These are phyloP conservation scores for Trachelus troglodyta DNA, from an alignment of 2,888 invertebrate species.

Conservation along the genomic window DNA sequence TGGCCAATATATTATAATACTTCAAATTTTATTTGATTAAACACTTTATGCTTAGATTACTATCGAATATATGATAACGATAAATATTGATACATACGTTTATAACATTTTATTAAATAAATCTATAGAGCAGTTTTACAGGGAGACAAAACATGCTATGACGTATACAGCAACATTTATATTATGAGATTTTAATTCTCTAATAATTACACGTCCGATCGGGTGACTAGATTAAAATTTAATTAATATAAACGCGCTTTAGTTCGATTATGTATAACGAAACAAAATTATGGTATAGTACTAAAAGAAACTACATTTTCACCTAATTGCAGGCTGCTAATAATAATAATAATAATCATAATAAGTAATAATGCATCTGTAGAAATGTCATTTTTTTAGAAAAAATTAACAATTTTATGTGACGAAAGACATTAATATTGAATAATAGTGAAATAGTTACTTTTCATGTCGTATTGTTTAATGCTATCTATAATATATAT, in stretches of 20 bases:
- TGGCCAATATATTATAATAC: too few species aligned
- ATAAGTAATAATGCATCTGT: not conserved
- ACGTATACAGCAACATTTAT: not conserved
- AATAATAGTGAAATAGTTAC: not conserved
- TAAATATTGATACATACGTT: not conserved
- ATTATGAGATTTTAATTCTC: not conserved
- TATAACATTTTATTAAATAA: conserved; percentile 48
- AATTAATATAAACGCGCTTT: not conserved
- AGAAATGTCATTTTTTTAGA: not conserved
- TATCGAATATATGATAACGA: not conserved
- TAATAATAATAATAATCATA: not conserved
- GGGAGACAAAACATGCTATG: conserved; percentile 27
- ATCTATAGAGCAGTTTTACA: conserved; percentile 46
- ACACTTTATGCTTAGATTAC: not conserved
- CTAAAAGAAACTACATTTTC: not conserved
- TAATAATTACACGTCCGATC: not conserved
- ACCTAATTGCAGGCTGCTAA: not conserved
- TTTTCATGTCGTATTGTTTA: not conserved
- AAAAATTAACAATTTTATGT: not conserved
- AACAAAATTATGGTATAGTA: not conserved
- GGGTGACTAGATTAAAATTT: not conserved
- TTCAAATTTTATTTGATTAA: not conserved
- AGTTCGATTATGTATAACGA: not conserved
- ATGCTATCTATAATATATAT: not conserved
- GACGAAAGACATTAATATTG: not conserved